Conservation (phyloP, 2,888 invertebrate genomes). For the Alentia gelatinosa region DNA sequence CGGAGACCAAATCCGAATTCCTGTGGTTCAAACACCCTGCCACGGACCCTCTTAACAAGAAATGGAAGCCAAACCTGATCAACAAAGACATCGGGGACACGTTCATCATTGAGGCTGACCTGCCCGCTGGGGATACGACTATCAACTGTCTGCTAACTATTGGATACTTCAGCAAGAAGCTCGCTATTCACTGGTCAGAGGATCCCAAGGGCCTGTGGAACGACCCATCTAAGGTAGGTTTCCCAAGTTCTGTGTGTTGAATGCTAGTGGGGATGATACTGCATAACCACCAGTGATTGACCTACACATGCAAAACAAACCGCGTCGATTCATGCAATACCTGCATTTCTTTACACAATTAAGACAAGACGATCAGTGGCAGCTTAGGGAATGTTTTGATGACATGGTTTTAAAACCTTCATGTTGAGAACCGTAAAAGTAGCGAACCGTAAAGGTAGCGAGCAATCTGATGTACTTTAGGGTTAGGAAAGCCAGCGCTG, state of each 20-base stretch:
- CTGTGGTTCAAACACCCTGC: conserved; percentile 72
- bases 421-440: too few relatives aligned
- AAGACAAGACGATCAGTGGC: too few relatives aligned
- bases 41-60: conserved; percentile 47
- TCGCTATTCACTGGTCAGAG: conserved; percentile 72
- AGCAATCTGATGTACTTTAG: too few relatives aligned
- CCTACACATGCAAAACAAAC: too few relatives aligned
- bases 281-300: too few relatives aligned
- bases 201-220: conserved; percentile 56
- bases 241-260: neutral
- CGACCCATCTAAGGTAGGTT: neutral
- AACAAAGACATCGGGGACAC: conserved; percentile 67
- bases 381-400: too few relatives aligned
- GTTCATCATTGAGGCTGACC: conserved; percentile 63
- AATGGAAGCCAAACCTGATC: conserved; percentile 69
- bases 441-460: too few relatives aligned
- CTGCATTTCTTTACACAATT: too few relatives aligned
- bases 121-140: conserved; percentile 63
- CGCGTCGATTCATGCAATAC: too few relatives aligned
- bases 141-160: conserved; percentile 69
- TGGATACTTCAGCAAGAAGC: conserved; percentile 70
- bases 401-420: too few relatives aligned
- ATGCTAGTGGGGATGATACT: neutral
- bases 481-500: too few relatives aligned
- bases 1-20: conserved; percentile 65